A percentile compares a stretch with the other conserved stretches of the same genome.
Evolutionary conservation across 2,113 vertebrate species (phyloP).

Genomic region (Brienomyrus longianalis): DNA sequence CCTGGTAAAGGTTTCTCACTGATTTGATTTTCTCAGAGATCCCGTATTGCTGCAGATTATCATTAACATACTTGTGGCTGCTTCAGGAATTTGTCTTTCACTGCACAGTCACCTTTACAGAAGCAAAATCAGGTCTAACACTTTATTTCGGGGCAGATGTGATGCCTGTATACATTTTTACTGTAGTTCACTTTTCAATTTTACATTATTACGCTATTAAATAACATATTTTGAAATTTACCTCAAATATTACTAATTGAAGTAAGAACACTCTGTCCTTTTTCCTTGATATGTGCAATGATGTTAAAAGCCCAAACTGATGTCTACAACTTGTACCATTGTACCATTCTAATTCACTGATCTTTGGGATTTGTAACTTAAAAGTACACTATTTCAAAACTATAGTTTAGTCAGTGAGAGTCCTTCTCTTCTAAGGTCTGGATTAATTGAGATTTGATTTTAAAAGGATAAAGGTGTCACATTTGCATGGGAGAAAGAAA

Average conservation of each 20-base stretch:
- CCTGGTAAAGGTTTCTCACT: constrained; percentile 18
- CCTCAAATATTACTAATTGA: not conserved
- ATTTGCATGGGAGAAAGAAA: constrained; percentile 45
- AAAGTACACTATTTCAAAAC: not conserved
- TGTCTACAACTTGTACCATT: not conserved
- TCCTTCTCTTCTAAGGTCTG: constrained; percentile 49
- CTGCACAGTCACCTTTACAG: not conserved
- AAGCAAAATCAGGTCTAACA: not conserved
- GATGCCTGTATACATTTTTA: not conserved
- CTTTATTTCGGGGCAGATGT: not conserved
- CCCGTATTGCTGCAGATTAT: not conserved
- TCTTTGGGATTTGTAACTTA: not conserved
- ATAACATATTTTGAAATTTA: not conserved
- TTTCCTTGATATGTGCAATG: not conserved
- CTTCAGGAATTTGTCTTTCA: not conserved
- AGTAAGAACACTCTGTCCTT: not conserved
- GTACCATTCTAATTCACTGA: not conserved
- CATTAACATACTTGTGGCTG: constrained; percentile 21
- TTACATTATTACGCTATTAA: not conserved
- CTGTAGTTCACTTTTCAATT: not conserved
- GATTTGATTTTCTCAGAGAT: not conserved
- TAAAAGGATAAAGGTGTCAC: constrained; percentile 53
- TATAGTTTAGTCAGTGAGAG: not conserved
- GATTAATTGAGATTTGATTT: constrained; percentile 56
- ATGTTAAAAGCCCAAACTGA: not conserved